A percentile compares a stretch with the other conserved stretches of the same genome.
phyloP scores from a whole-genome alignment of 1,140 invertebrate genomes.

The Panagrolaimus sp. region DNA sequence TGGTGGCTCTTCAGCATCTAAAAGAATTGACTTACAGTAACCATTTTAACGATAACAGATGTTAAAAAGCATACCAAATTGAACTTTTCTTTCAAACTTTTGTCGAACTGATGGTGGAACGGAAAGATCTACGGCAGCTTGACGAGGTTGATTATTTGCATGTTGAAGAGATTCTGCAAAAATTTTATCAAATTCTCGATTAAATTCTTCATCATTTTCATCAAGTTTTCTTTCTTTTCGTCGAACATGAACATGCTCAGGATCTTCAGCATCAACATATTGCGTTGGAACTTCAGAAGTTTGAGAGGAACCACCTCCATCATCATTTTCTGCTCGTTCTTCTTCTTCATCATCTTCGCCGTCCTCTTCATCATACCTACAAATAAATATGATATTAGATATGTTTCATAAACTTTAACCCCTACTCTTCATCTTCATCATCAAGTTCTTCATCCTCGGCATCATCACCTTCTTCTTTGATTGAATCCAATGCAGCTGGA shows the following conservation, averaged over 20 bases:
- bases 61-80: constrained; percentile 32
- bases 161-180: constrained; percentile 39
- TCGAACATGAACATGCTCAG: constrained; percentile 33
- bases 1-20: not conserved
- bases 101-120: constrained; percentile 44
- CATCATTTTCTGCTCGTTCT: constrained; percentile 28
- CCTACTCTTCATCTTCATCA: no score
- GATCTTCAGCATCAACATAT: constrained; percentile 13
- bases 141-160: not conserved
- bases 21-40: no score
- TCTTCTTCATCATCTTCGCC: constrained; percentile 29
- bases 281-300: no score
- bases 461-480: constrained; percentile 35
- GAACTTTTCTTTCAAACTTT: constrained; percentile 48
- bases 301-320: constrained; percentile 16
- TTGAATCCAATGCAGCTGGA: constrained; percentile 22
- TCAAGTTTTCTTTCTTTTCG: constrained; percentile 30
- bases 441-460: not conserved
- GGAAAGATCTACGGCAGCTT: constrained; percentile 34
- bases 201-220: constrained; percentile 40
- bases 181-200: constrained; percentile 44
- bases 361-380: not conserved
- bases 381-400: no score
- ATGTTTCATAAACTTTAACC: no score
- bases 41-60: not conserved